Evolutionary conservation across 1,140 invertebrate species (phyloP), one percentile per base, ranked within the genome.

Genomic region (Meteorus sp.): DNA sequence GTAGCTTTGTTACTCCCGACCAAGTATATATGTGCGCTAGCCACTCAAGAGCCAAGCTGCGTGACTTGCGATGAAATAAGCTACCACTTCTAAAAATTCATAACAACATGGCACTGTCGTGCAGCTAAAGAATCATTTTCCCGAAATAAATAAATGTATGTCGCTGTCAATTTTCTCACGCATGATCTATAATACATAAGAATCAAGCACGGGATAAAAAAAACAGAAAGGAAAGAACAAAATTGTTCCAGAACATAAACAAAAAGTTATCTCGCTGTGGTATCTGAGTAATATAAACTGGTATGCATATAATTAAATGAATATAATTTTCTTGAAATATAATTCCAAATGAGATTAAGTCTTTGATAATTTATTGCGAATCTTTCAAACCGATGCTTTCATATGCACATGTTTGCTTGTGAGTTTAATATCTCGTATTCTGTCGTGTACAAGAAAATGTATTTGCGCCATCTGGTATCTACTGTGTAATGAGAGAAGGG

Each of bases 101-200:
- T n/a, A n/a, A n/a, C 58, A 51, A 59, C 62, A 47, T 52, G 54
- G 56, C n/a, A n/a, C 54, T 45, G 37, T 43, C 33, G 27, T 37
- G 47, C 43, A 53, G 67, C 55, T 62, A 63, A 59, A 59, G 44
- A 50, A 61, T 48, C 54, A 62, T 33, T 55, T 20, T 62, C 53
- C n/a, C 41, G n/a, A n/a, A n/a, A n/a, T n/a, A n/a, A n/a, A n/a
- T n/a, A n/a, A n/a, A n/a, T n/a, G n/a, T 39, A 9, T 62, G 44
- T 44, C 52, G 55, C 13, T 54, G 23, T 39, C 53, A 20, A 17
- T 33, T 29, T 13, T 45, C 27, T 56, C 15, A 6, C 13, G 11
- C 25, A 29, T 35, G 41, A 43, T 37, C 54, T 33, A 22, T 47
- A 9, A n/a, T n/a, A n/a, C n/a, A n/a, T n/a, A n/a, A n/a, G n/a